These are phyloP conservation scores for Nannospalax galili DNA, from an alignment of 2,113 vertebrate species.

Conservation along the genomic window DNA sequence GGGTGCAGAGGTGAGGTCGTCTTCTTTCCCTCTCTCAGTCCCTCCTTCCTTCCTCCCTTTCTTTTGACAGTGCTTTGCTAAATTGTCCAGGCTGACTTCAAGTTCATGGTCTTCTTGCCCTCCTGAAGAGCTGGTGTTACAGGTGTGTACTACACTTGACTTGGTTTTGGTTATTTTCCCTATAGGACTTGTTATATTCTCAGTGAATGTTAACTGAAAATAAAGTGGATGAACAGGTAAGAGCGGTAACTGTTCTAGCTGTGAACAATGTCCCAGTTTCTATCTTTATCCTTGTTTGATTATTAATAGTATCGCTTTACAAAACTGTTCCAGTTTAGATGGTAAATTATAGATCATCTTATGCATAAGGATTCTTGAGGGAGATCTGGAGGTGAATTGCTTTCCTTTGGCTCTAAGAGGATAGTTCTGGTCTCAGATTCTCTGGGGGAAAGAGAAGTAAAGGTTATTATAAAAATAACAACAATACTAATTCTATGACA, in stretches of 20 bases:
- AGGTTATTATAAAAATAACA: background rate
- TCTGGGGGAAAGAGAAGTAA: background rate
- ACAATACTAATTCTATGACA: background rate
- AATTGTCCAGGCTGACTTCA: background rate
- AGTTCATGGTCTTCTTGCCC: background rate
- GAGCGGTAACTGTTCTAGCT: background rate
- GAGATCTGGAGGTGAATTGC: too few relatives aligned
- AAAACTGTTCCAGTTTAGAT: background rate
- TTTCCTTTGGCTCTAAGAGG: background rate
- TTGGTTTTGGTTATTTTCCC: background rate
- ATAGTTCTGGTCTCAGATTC: background rate
- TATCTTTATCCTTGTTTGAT: background rate
- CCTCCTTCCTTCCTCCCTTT: background rate
- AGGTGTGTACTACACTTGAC: background rate
- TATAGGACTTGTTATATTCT: background rate
- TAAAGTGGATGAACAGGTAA: background rate
- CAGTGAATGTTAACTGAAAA: background rate
- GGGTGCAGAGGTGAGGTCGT: too few relatives aligned
- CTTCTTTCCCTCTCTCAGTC: background rate
- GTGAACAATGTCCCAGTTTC: background rate
- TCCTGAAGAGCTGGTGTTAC: background rate
- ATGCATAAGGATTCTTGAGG: background rate
- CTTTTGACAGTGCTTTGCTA: background rate
- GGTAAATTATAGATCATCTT: background rate
- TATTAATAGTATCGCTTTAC: background rate